Conservation (phyloP, 2,797 vertebrate species). For the Botia kubotai region DNA sequence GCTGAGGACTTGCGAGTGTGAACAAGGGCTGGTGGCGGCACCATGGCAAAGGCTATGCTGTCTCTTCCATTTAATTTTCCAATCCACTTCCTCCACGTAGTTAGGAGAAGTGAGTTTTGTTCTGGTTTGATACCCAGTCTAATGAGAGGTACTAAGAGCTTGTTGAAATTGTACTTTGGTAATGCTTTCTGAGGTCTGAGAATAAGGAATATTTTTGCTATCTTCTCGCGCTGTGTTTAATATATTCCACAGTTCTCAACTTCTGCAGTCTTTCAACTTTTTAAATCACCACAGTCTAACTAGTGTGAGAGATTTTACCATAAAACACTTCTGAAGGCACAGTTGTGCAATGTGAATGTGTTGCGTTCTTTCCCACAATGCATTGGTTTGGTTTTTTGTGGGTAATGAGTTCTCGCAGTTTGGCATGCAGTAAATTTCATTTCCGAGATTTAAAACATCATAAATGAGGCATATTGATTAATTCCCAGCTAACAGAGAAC, state of each 20-base stretch:
- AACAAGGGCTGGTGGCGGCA: constrained; percentile 76
- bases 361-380: constrained; percentile 15
- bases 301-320: constrained; percentile 48
- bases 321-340: constrained; percentile 41
- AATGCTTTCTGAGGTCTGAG: constrained; percentile 80
- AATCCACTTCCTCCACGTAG: constrained; percentile 85
- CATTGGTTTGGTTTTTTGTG: constrained; percentile 5
- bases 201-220: constrained; percentile 74
- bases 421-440: constrained; percentile 1
- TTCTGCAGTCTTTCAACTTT: constrained; percentile 64
- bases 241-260: constrained; percentile 73
- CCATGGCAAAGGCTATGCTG: constrained; percentile 77
- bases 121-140: constrained; percentile 89
- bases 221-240: constrained; percentile 73
- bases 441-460: constrained; percentile 3
- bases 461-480: constrained; percentile 2
- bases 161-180: constrained; percentile 86
- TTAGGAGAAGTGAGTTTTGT: constrained; percentile 87
- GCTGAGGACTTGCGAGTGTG: constrained; percentile 80
- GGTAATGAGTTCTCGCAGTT: neutral
- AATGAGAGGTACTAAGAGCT: constrained; percentile 87
- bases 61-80: constrained; percentile 87
- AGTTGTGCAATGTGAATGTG: neutral
- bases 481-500: neutral
- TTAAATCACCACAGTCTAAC: constrained; percentile 67